Evolutionary conservation across 2,113 vertebrate genomes (phyloP), one percentile per base, ranked within the genome.

Genomic region (Columba livia): DNA sequence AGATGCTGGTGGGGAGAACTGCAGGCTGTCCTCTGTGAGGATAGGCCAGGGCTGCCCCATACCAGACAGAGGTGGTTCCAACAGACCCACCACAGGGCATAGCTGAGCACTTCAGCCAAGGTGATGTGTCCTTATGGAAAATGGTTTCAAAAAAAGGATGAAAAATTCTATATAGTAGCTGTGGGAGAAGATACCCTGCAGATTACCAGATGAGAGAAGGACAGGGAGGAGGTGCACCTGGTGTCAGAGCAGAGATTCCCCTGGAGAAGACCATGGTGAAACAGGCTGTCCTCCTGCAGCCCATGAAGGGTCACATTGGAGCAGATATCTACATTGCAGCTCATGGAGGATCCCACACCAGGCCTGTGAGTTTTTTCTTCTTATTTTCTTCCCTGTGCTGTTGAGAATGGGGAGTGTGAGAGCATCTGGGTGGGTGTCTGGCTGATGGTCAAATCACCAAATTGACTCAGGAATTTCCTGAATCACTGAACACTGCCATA

Each of bases 51-150:
- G 44, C 44, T 44, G 44, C 15, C 44, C 16, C 44, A 44, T 44
- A 17, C 44, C 44, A 44, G 44, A 44, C 17, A 44, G 44, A 44
- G 44, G 16, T 44, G 44, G 44, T 44, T 44, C 17, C 44, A 44
- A 18, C 44, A 44, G 18, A 47, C 44, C 18, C 25, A 17, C 3
- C 1, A 0, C 15, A 51, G 31, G 32, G 24, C 24, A 34, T 2
- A 0, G 50, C 20, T 53, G 29, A 15, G 21, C 42, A 10, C n/a
- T 3, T 1, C 24, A 54, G 28, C 4, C 31, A 47, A 60, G 50
- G 2, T 15, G 25, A 6, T 31, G 8, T 7, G 9, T 2, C 13
- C 25, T 53, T 3, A 0, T 26, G 11, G 9, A n/a, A n/a, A 53
- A 34, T 5, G 4, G 13, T 7, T 34, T 82, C 53, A 29, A 28